These are phyloP conservation scores for Hippocampus zosterae DNA, from an alignment of 2,113 vertebrate genomes.

Conservation along the genomic window DNA sequence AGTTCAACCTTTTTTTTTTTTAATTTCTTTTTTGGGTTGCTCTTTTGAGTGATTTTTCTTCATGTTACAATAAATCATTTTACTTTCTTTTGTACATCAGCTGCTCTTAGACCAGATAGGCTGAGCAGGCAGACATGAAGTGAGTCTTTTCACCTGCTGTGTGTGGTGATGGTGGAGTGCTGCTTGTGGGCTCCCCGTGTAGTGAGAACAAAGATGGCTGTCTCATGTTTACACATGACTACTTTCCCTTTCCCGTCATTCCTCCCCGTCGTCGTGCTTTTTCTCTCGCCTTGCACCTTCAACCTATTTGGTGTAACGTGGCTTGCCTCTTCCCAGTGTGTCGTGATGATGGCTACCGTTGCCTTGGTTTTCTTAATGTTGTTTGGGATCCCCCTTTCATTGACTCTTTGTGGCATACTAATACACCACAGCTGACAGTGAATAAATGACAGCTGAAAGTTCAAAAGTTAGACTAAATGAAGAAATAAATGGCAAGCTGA, in stretches of 20 bases:
- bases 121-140: constrained; percentile 99
- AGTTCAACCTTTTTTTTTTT: constrained; percentile 76
- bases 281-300: constrained; percentile 70
- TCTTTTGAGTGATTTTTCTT: constrained; percentile 82
- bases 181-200: constrained; percentile 76
- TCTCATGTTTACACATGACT: constrained; percentile 82
- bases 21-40: constrained; percentile 77
- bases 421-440: constrained; percentile 26
- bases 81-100: constrained; percentile 99
- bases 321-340: constrained; percentile 85
- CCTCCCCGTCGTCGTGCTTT: constrained; percentile 72
- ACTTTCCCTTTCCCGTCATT: constrained; percentile 71
- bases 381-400: constrained; percentile 93
- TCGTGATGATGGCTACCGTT: constrained; percentile 65
- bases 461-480: constrained; percentile 38
- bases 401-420: constrained; percentile 75
- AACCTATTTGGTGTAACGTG: constrained; percentile 80
- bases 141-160: constrained; percentile 99
- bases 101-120: constrained; percentile 99
- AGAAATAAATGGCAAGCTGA: constrained; percentile 50
- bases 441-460: constrained; percentile 25
- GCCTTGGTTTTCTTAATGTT: constrained; percentile 78
- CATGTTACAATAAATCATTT: constrained; percentile 99
- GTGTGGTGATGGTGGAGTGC: constrained; percentile 76
- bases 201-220: constrained; percentile 94